Conservation (phyloP, 2,797 vertebrate species). For the Etheostoma nigrum region DNA sequence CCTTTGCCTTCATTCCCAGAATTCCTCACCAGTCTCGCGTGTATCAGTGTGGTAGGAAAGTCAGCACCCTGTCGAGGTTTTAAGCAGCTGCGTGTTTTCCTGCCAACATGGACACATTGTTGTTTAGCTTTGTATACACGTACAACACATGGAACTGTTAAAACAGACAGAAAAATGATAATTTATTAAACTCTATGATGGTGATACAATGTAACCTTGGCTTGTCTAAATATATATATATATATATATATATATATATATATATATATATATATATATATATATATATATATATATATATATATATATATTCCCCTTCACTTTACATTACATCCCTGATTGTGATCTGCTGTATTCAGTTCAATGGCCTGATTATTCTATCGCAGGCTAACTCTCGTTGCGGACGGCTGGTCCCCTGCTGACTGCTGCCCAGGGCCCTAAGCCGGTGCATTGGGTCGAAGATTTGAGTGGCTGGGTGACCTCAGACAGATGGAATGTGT, state of each 20-base stretch:
- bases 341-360: constrained; percentile 43
- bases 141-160: background rate
- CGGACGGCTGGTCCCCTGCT: constrained; percentile 55
- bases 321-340: constrained; percentile 7
- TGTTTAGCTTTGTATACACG: constrained; percentile 14
- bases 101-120: constrained; percentile 14
- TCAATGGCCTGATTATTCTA: constrained; percentile 52
- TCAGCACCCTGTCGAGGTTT: constrained; percentile 15
- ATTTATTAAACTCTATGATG: constrained; percentile 10
- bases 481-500: constrained; percentile 85
- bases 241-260: no score
- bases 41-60: constrained; percentile 5
- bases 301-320: constrained; percentile 7
- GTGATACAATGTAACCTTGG: background rate
- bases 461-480: constrained; percentile 80
- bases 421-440: constrained; percentile 66
- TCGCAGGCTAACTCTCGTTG: constrained; percentile 36
- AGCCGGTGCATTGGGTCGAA: constrained; percentile 74
- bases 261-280: no score
- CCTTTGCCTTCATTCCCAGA: constrained; percentile 42
- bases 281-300: background rate
- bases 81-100: constrained; percentile 55
- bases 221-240: background rate
- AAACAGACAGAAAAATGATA: background rate
- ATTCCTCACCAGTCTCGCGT: constrained; percentile 51